These are phyloP conservation scores for Leuctra nigra DNA, from an alignment of 2,888 invertebrate genomes.

Conservation along the genomic window DNA sequence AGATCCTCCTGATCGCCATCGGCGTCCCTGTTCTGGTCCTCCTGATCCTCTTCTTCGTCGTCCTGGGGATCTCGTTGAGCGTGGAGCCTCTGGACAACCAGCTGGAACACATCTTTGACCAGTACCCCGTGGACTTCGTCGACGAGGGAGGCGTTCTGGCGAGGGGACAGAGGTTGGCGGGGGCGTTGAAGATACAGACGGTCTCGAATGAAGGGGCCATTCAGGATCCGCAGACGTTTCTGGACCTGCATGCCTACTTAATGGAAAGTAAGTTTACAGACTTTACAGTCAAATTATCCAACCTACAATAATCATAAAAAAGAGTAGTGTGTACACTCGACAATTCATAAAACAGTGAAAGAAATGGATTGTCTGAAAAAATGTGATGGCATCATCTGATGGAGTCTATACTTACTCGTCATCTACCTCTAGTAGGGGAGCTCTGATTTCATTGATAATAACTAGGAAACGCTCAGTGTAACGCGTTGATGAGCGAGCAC, in stretches of 20 bases:
- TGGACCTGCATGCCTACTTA: constrained; percentile 32
- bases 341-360: too few relatives aligned
- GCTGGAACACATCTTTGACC: constrained; percentile 38
- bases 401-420: too few relatives aligned
- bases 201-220: constrained; percentile 31
- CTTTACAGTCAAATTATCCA: too few relatives aligned
- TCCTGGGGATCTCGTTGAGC: constrained; percentile 41
- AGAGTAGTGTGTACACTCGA: too few relatives aligned
- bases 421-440: too few relatives aligned
- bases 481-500: too few relatives aligned
- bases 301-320: too few relatives aligned
- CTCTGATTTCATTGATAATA: too few relatives aligned
- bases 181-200: constrained; percentile 34
- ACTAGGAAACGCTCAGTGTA: too few relatives aligned
- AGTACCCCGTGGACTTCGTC: constrained; percentile 30
- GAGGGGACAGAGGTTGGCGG: constrained; percentile 32
- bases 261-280: constrained; percentile 32
- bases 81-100: constrained; percentile 44
- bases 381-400: too few relatives aligned
- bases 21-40: constrained; percentile 38
- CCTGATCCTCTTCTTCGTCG: constrained; percentile 41
- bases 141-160: constrained; percentile 28
- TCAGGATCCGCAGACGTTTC: constrained; percentile 32
- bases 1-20: constrained; percentile 34
- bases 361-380: too few relatives aligned